Evolutionary conservation across 2,797 vertebrate genomes (phyloP).

Genomic region (Sebastes steindachneri): DNA sequence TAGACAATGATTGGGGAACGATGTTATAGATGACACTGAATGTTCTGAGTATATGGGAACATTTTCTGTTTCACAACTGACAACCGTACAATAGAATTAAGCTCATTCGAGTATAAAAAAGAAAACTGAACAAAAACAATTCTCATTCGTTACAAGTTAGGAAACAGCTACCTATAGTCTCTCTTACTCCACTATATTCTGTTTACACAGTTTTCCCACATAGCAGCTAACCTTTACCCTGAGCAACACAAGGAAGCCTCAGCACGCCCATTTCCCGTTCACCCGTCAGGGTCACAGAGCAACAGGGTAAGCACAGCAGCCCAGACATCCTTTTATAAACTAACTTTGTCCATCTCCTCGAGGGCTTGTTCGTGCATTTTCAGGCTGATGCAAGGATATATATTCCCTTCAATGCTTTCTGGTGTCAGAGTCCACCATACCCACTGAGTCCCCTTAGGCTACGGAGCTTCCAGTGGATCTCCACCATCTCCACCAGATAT

Average conservation of each 20-base stretch:
- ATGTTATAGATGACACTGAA: no score
- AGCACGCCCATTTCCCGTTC: slow-evolving; percentile 8
- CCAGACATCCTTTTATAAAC: not conserved
- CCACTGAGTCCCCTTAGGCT: not conserved
- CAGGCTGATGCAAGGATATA: not conserved
- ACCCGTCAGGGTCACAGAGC: slow-evolving; percentile 17
- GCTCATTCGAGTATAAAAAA: no score
- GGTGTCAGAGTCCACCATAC: not conserved
- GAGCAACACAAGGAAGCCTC: not conserved
- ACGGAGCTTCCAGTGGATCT: not conserved
- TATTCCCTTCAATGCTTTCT: not conserved
- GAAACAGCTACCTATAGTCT: not conserved
- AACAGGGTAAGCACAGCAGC: not conserved
- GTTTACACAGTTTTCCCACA: not conserved
- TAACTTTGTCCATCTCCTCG: not conserved
- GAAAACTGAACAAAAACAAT: no score
- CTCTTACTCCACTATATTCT: not conserved
- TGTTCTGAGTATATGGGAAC: no score
- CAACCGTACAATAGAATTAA: fast-evolving
- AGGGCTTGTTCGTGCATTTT: not conserved
- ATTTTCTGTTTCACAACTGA: no score
- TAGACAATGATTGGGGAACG: fast-evolving
- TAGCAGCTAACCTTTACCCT: slow-evolving; percentile 17
- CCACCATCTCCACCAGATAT: not conserved
- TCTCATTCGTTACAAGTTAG: not conserved